Base-by-base conservation (phyloP, 2,888 invertebrate genomes). In the Andrena minutula region DNA sequence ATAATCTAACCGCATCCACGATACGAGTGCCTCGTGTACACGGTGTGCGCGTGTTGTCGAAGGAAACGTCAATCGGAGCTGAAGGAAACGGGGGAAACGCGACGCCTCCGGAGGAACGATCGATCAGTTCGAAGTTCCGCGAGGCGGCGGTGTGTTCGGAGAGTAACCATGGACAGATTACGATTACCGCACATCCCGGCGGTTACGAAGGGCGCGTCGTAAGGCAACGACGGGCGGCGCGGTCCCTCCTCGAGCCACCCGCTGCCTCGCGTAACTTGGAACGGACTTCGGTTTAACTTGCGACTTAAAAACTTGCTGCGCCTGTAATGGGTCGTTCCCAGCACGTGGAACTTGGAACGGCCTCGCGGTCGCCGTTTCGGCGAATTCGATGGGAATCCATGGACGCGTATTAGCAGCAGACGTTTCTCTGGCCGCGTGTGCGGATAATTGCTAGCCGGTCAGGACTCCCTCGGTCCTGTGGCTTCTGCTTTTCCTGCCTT, bases 261-360 rank as follows among this genome's bases (percentile, higher is more conserved):
- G 63, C 41, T 60, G 7, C 10, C 2, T 71, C 23, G 16, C 58
- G 61, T 58, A 71, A 41, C 58, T 66, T 65, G 65, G 47, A 61
- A 53, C 41, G 10, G 63, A 51, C 23, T 49, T 32, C 41, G 68
- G 79, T 60, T 71, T 26, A 32, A 47, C 30, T 20, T 20, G 10
- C 58, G 41, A 10, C 20, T 10, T 63, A 66, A 80, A 80, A 73
- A 84, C 81, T 87, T 86, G 47, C 32, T 69, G 81, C 75, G 76
- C 32, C 63, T 23, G 20, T 80, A 56, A 68, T 60, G 56, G 49
- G 81, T 80, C 71, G 70, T 72, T 79, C 49, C 56, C 35, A 26
- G 68, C 81, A 81, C 68, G 16, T 60, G 81, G 68, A 79, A 26
- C 66, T 28, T 4, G 4, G 60, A 7, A n/a, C 35, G 6, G 7